phyloP scores from a whole-genome alignment of 2,888 invertebrate genomes.

The Spodoptera littoralis region DNA sequence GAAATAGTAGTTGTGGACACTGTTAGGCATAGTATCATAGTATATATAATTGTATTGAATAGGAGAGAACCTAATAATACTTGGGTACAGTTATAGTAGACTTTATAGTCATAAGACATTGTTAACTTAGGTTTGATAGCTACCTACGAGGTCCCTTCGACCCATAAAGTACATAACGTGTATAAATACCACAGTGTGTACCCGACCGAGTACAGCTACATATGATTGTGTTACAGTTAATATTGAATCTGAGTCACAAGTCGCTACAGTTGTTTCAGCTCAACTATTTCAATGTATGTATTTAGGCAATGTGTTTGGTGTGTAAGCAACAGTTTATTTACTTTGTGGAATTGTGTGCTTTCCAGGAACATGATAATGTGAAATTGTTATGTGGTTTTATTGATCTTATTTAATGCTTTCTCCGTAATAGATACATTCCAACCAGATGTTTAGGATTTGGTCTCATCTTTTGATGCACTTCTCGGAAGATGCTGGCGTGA shows the following conservation, averaged over 20 bases:
- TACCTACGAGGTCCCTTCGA: slow-evolving; percentile 7
- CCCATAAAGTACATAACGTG: slow-evolving; percentile 1
- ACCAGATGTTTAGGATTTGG: too few species aligned
- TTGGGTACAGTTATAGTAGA: too few species aligned
- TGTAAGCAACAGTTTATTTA: slow-evolving; percentile 7
- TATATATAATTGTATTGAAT: too few species aligned
- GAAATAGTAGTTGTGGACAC: too few species aligned
- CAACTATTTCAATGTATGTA: slow-evolving; percentile 22
- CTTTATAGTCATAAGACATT: too few species aligned
- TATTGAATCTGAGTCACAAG: slow-evolving; percentile 34
- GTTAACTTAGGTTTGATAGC: background rate
- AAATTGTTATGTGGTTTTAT: slow-evolving; percentile 6
- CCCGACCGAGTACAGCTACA: slow-evolving; percentile 17
- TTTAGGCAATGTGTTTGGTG: slow-evolving; percentile 14
- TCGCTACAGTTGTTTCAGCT: slow-evolving; percentile 19
- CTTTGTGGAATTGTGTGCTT: background rate
- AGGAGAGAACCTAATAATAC: too few species aligned
- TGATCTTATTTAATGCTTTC: too few species aligned
- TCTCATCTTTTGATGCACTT: too few species aligned
- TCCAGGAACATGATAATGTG: slow-evolving; percentile 5
- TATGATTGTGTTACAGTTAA: slow-evolving; percentile 26
- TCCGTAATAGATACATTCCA: too few species aligned
- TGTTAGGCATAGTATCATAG: too few species aligned
- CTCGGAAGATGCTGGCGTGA: too few species aligned
- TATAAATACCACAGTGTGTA: slow-evolving; percentile 14